Percentiles rank a stretch among this genome's conserved stretches.
Conservation (phyloP, 2,113 vertebrate genomes). For the Dascyllus trimaculatus region DNA sequence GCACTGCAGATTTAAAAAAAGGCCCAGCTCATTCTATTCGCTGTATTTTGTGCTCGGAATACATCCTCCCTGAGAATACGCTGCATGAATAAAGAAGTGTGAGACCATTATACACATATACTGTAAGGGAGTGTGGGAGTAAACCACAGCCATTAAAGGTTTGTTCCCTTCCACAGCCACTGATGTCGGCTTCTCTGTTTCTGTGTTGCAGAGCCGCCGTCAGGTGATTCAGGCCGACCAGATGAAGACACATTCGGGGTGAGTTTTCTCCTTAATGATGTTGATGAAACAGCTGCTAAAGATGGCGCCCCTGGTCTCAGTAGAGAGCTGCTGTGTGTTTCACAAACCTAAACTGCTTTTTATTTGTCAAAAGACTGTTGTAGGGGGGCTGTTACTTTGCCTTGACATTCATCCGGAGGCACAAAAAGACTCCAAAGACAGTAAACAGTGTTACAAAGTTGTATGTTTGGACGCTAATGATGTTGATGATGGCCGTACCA, state of each 20-base stretch:
- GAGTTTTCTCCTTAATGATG: conserved; percentile 80
- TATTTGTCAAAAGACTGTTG: conserved; percentile 32
- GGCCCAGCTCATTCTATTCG: neutral
- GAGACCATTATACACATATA: conserved; percentile 5
- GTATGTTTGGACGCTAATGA: conserved; percentile 47
- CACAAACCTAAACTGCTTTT: conserved; percentile 10
- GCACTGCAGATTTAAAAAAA: neutral
- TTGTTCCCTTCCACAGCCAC: neutral
- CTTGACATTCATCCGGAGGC: conserved; percentile 10
- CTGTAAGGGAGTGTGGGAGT: neutral
- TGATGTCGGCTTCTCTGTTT: conserved; percentile 41
- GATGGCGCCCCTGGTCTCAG: conserved; percentile 29
- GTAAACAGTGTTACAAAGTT: conserved; percentile 15
- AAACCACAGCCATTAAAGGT: conserved; percentile 20
- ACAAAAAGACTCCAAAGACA: conserved; percentile 23
- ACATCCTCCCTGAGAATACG: neutral
- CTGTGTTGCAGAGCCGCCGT: conserved; percentile 57
- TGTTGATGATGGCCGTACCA: conserved; percentile 20
- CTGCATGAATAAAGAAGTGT: neutral
- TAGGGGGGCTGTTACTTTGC: conserved; percentile 22
- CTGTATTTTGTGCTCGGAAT: neutral
- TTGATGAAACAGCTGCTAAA: conserved; percentile 50
- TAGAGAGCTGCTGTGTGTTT: conserved; percentile 21
- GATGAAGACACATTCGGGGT: conserved; percentile 97
- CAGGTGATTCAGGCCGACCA: conserved; percentile 90